A percentile compares a stretch with the other conserved stretches of the same genome.
These are phyloP conservation scores for Motacilla alba DNA, from an alignment of 2,113 vertebrate species.

Conservation along the genomic window DNA sequence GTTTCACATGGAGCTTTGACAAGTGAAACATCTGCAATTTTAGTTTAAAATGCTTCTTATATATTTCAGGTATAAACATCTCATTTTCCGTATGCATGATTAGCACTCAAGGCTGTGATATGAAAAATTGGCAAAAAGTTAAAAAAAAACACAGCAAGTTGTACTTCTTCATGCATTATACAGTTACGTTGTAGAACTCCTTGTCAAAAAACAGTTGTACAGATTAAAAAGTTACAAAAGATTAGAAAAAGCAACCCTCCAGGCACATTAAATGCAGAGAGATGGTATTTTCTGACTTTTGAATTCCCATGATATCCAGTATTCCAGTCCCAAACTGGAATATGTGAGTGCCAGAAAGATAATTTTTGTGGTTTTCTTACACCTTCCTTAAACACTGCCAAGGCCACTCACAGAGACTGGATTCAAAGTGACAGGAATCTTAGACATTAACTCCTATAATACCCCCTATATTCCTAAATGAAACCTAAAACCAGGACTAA, in stretches of 20 bases:
- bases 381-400: background rate
- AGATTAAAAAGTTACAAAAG: background rate
- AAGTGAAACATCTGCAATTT: background rate
- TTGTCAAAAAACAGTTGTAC: background rate
- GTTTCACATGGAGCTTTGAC: background rate
- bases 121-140: background rate
- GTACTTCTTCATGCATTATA: rapidly evolving
- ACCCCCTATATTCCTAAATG: background rate
- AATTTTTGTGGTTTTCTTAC: background rate
- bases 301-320: background rate
- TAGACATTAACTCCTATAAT: background rate
- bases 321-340: background rate
- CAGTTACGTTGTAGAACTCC: background rate
- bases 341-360: background rate
- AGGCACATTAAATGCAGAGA: background rate
- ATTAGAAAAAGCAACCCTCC: background rate
- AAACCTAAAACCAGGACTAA: background rate
- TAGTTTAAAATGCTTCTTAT: background rate
- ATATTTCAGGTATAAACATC: background rate
- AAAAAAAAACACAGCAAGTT: background rate
- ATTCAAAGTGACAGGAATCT: background rate
- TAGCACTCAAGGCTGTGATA: background rate
- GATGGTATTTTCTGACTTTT: background rate
- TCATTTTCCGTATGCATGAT: background rate
- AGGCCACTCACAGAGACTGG: background rate